Evolutionary conservation across 2,888 invertebrate species (phyloP), one percentile per base, ranked within the genome.

Genomic region (Lapara coniferarum): DNA sequence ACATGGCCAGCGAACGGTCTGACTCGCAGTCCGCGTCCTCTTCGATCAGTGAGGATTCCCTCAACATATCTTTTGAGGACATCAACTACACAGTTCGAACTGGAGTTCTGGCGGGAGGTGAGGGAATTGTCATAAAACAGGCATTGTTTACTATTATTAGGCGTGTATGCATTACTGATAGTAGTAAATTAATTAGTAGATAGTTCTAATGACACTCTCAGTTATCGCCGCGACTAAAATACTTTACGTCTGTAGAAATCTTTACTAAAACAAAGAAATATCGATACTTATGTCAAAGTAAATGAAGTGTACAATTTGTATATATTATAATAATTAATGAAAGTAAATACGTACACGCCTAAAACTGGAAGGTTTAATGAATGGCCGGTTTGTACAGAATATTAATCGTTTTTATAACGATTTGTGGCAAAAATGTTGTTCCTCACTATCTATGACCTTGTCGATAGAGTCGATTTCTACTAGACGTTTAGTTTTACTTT

Each of bases 51-150:
- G 93, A 92, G 75, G 91, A 92, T 75, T 85, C 95, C 44, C 91
- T 96, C 66, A 95, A 96, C 81, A 93, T 97, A 76, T 95, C 95
- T 73, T 97, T 97, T 83, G 93, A 94, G 81, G 94, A 96, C 80
- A 87, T 97, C 71, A 94, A 94, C 66, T 96, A 96, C 84, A 93
- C 93, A 30, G 96, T 96, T 10, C 94, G 95, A 72, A 94, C 94
- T 76, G 95, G 95, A 72, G 79, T 95, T 72, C 89, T 95, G 59
- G 87, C 85, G 75, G 90, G 91, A 92, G 95, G 96, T 96, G 89
- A 89, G 55, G 10, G 57, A 63, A 63, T 25, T 12, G 46, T 57
- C 30, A 57, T 51, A 55, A 16, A 49, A 49, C 30, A 66, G 12
- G 44, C 51, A 56, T 66, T 72, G 58, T 70, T 69, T 72, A 67